These are phyloP conservation scores for Alouatta palliata DNA, from an alignment of 2,113 vertebrate genomes.

Conservation along the genomic window DNA sequence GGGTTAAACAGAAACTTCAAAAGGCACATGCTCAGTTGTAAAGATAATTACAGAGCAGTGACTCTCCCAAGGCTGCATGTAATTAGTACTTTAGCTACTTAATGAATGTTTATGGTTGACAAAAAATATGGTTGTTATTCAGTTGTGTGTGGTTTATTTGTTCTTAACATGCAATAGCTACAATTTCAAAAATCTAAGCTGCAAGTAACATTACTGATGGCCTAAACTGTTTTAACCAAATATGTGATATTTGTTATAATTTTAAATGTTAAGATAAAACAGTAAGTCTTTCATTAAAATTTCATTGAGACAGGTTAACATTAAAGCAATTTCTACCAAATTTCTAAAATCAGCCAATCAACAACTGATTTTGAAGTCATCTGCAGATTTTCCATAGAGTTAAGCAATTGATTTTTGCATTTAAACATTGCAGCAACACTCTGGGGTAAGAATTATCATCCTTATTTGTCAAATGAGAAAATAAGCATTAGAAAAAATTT, in stretches of 20 bases:
- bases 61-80: background rate
- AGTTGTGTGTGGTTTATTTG: background rate
- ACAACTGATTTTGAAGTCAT: background rate
- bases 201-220: background rate
- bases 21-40: background rate
- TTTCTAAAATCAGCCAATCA: background rate
- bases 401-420: background rate
- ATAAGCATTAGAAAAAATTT: background rate
- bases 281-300: background rate
- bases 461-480: background rate
- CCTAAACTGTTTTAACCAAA: background rate
- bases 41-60: conserved; percentile 27
- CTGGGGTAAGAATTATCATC: background rate
- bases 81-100: conserved; percentile 26
- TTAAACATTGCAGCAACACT: background rate
- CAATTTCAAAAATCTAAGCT: background rate
- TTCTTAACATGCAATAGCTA: background rate
- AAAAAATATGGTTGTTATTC: conserved; percentile 5
- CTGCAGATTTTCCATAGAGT: background rate
- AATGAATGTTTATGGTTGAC: conserved; percentile 11
- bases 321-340: background rate
- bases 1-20: background rate
- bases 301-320: background rate
- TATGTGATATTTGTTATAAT: background rate
- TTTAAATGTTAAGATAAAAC: background rate